Conservation (phyloP, 2,797 vertebrate species). For the Chiroxiphia lanceolata region DNA sequence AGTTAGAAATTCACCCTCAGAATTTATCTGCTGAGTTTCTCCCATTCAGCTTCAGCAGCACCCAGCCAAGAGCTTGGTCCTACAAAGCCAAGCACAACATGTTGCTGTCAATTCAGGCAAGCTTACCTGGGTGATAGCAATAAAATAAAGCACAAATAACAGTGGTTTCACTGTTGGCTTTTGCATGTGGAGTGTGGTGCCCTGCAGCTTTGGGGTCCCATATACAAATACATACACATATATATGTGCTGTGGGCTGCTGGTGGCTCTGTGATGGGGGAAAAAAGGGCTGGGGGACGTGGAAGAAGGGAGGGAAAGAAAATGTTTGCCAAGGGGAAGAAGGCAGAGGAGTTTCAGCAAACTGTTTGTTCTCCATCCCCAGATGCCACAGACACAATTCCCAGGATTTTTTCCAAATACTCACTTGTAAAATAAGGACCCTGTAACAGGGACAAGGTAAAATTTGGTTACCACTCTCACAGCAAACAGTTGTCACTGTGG, state of each 20-base stretch:
- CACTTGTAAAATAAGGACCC: neutral
- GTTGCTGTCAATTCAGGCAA: neutral
- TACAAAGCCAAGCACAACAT: fast-evolving
- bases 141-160: neutral
- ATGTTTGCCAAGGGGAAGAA: neutral
- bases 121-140: neutral
- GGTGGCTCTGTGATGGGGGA: neutral
- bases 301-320: neutral
- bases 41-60: neutral
- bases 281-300: neutral
- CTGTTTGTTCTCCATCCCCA: neutral
- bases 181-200: neutral
- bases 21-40: neutral
- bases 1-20: neutral
- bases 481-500: fast-evolving
- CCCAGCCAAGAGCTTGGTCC: neutral
- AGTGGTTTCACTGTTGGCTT: fast-evolving
- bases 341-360: neutral
- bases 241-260: fast-evolving
- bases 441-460: fast-evolving
- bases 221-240: too few relatives aligned
- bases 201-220: neutral
- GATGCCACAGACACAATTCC: neutral
- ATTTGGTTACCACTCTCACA: neutral
- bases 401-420: neutral